phyloP scores from a whole-genome alignment of 2,888 invertebrate species.

The Plebejus melissa region DNA sequence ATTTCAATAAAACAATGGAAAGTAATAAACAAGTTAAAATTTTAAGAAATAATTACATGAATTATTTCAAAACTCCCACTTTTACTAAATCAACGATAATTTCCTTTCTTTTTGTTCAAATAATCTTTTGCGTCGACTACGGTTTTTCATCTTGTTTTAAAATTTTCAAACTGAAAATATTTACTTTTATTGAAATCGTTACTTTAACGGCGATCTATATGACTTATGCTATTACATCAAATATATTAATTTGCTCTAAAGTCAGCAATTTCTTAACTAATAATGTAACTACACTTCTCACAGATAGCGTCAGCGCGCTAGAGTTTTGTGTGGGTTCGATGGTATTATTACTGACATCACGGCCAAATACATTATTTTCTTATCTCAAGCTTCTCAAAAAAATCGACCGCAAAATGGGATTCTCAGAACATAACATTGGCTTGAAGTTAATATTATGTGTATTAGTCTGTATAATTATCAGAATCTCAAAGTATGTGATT shows the following conservation, averaged over 20 bases:
- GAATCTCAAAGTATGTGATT: not conserved
- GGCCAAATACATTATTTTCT: not conserved
- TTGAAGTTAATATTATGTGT: not conserved
- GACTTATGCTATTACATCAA: not conserved
- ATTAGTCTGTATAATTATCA: not conserved
- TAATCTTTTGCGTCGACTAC: not conserved
- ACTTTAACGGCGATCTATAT: not conserved
- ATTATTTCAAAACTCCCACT: not conserved
- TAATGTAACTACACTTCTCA: too few relatives aligned
- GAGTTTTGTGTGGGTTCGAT: not conserved
- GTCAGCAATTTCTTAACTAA: too few relatives aligned
- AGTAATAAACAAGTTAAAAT: not conserved
- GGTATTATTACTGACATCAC: not conserved
- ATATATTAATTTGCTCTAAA: too few relatives aligned
- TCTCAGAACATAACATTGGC: not conserved
- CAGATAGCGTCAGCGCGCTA: not conserved
- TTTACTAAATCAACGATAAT: not conserved
- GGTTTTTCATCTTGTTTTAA: slow-evolving; percentile 2
- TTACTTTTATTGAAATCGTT: not conserved
- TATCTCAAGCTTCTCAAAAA: not conserved
- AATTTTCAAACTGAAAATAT: not conserved
- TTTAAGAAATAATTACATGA: not conserved
- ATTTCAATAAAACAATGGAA: too few relatives aligned
- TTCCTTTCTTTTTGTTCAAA: not conserved
- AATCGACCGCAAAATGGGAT: not conserved